Percentiles rank a stretch among this genome's conserved stretches.
These are phyloP conservation scores for Eubasilissa regina DNA, from an alignment of 1,140 invertebrate genomes.

Conservation along the genomic window DNA sequence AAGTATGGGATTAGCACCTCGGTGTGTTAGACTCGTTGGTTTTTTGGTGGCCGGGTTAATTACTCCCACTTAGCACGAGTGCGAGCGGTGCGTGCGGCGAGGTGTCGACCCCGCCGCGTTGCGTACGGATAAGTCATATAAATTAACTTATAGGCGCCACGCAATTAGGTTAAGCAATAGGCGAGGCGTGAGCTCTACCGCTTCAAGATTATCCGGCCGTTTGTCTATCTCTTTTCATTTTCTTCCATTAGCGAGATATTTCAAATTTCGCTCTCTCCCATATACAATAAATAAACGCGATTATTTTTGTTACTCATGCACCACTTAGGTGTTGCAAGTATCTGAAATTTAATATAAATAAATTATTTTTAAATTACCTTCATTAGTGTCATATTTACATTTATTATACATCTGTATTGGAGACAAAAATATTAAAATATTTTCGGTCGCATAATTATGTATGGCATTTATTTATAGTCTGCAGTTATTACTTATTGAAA, in stretches of 20 bases:
- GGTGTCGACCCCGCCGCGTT: slow-evolving; percentile 37
- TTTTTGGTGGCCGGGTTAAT: slow-evolving; percentile 40
- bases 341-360: too few relatives aligned
- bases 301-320: too few relatives aligned
- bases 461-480: too few relatives aligned
- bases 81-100: slow-evolving; percentile 8
- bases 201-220: slow-evolving; percentile 14
- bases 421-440: background rate
- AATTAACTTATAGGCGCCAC: slow-evolving; percentile 44
- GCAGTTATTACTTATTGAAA: too few relatives aligned
- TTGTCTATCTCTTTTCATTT: background rate
- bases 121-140: slow-evolving; percentile 43
- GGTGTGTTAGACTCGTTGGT: background rate
- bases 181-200: slow-evolving; percentile 16
- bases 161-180: slow-evolving; percentile 38
- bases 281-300: too few relatives aligned
- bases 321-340: too few relatives aligned
- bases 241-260: background rate
- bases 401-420: too few relatives aligned
- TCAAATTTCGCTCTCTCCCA: background rate
- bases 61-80: slow-evolving; percentile 28
- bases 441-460: background rate
- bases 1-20: slow-evolving; percentile 15
- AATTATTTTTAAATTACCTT: too few relatives aligned
- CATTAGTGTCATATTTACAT: too few relatives aligned